phyloP scores from a whole-genome alignment of 2,888 invertebrate species.

The Sinhomidia bicolor region DNA sequence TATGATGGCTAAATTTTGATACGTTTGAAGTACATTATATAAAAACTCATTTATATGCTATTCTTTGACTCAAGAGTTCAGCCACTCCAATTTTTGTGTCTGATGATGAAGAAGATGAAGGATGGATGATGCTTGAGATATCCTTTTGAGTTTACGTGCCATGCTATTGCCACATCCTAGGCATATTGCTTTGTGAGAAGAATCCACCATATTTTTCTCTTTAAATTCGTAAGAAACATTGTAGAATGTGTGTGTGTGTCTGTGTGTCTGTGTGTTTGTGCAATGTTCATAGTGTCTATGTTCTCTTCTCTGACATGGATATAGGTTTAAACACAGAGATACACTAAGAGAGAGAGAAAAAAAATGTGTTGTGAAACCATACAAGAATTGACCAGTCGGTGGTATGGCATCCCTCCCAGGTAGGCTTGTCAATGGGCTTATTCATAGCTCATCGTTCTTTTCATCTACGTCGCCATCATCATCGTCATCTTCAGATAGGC shows the following conservation, averaged over 20 bases:
- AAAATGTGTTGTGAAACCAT: constrained; percentile 61
- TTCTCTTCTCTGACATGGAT: constrained; percentile 31
- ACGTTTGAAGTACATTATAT: neutral
- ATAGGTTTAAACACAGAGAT: too few relatives aligned
- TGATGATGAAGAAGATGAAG: constrained; percentile 15
- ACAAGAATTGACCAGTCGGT: constrained; percentile 69
- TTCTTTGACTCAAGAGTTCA: constrained; percentile 47
- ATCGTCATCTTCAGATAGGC: constrained; percentile 31
- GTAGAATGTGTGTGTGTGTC: too few relatives aligned
- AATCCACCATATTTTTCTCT: constrained; percentile 16
- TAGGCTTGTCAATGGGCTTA: constrained; percentile 64
- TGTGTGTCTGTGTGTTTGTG: too few relatives aligned
- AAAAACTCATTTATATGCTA: constrained; percentile 14
- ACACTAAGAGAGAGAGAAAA: neutral
- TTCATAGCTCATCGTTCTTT: constrained; percentile 63
- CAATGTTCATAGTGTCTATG: neutral
- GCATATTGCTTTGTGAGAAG: neutral
- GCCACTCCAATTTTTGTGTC: constrained; percentile 42
- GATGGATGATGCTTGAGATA: constrained; percentile 9
- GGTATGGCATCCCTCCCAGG: constrained; percentile 62
- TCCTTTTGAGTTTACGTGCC: neutral
- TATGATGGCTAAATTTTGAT: constrained; percentile 16
- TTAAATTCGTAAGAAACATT: neutral
- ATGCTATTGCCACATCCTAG: constrained; percentile 39
- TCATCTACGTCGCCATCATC: neutral